A percentile compares a stretch with the other conserved stretches of the same genome.
phyloP scores from a whole-genome alignment of 2,888 invertebrate species.

The Neria commutata region DNA sequence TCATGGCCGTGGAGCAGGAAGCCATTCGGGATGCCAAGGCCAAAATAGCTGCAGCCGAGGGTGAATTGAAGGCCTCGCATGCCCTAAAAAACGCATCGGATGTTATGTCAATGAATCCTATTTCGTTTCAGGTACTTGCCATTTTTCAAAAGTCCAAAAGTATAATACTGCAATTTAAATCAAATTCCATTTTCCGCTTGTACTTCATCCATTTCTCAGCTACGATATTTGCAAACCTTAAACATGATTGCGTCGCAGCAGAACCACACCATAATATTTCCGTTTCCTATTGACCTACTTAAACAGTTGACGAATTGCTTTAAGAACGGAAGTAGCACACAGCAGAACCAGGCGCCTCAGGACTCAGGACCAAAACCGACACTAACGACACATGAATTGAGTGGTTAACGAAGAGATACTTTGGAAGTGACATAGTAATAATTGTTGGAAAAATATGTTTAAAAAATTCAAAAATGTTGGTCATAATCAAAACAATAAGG shows the following conservation, averaged over 20 bases:
- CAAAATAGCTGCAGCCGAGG: slow-evolving; percentile 38
- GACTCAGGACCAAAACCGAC: too few relatives aligned
- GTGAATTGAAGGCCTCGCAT: slow-evolving; percentile 34
- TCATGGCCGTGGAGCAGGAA: slow-evolving; percentile 39
- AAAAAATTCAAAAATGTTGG: neutral
- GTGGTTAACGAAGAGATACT: too few relatives aligned
- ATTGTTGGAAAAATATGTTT: neutral
- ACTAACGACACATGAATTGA: too few relatives aligned
- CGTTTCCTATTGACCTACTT: slow-evolving; percentile 50
- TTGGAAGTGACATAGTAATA: too few relatives aligned
- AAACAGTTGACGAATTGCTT: slow-evolving; percentile 30
- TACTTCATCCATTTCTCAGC: slow-evolving; percentile 24
- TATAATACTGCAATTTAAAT: neutral
- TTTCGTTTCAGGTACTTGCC: slow-evolving; percentile 36
- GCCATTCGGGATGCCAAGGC: slow-evolving; percentile 39
- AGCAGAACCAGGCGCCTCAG: too few relatives aligned
- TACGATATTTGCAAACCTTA: slow-evolving; percentile 47
- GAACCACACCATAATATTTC: slow-evolving; percentile 41
- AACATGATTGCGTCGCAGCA: slow-evolving; percentile 44
- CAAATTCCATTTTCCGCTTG: neutral
- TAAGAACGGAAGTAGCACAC: neutral
- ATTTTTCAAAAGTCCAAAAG: slow-evolving; percentile 1
- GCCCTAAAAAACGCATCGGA: slow-evolving; percentile 35
- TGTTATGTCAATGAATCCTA: slow-evolving; percentile 35
- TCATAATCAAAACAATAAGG: neutral